These are phyloP conservation scores for Dendroctonus ponderosae DNA, from an alignment of 1,140 invertebrate species.

Conservation along the genomic window DNA sequence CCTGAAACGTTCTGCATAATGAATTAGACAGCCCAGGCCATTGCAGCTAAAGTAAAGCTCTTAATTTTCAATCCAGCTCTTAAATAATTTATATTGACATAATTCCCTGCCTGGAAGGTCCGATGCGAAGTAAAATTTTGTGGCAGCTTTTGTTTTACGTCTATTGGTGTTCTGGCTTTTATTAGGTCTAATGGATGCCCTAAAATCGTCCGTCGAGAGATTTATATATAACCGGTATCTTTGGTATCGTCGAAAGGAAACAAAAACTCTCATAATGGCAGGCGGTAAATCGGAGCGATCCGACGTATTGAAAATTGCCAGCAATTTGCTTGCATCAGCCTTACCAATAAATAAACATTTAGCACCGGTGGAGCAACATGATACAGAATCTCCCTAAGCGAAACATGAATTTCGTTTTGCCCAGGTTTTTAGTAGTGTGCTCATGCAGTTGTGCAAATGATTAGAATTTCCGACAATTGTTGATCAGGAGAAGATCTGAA, in stretches of 20 bases:
- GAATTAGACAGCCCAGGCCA: background rate
- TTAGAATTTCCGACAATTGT: no score
- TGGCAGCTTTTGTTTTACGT: conserved; percentile 7
- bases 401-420: no score
- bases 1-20: background rate
- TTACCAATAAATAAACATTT: no score
- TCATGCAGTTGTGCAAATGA: no score
- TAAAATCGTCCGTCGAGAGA: conserved; percentile 3
- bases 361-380: no score
- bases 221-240: conserved; percentile 15
- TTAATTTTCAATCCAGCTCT: conserved; percentile 12
- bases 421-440: no score
- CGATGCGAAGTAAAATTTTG: background rate
- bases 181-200: conserved; percentile 20
- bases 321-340: no score
- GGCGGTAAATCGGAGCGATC: no score
- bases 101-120: background rate
- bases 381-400: no score
- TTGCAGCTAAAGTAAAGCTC: background rate
- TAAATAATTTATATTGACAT: conserved; percentile 19
- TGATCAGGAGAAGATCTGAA: no score
- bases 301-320: no score
- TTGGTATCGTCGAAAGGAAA: conserved; percentile 3
- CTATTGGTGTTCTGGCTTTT: conserved; percentile 21
- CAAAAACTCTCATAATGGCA: conserved; percentile 5